Percentiles rank a stretch among this genome's conserved stretches.
phyloP scores from a whole-genome alignment of 1,140 invertebrate genomes.

The Apocrypta bakeri region DNA sequence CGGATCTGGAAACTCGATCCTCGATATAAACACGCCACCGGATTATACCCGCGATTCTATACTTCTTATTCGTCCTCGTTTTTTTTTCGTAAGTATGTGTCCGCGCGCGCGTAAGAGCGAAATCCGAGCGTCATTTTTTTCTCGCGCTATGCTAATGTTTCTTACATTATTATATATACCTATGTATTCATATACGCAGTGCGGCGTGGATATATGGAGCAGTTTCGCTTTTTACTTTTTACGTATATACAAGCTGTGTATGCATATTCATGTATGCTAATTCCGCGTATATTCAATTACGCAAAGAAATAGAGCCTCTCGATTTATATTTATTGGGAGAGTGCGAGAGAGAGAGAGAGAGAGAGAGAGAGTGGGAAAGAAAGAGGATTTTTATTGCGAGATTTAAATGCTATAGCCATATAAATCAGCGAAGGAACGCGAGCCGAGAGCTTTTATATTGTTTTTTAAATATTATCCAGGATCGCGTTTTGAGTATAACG shows the following conservation, averaged over 20 bases:
- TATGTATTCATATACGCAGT: background rate
- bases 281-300: background rate
- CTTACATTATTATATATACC: too few species aligned
- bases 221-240: background rate
- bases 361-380: too few species aligned
- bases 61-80: background rate
- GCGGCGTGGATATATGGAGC: background rate
- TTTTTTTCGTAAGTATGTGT: too few species aligned
- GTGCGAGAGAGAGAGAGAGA: too few species aligned
- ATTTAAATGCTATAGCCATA: background rate
- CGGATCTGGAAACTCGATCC: slow-evolving; percentile 28
- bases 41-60: background rate
- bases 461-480: slow-evolving; percentile 42
- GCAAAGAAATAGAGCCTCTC: background rate
- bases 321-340: background rate
- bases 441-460: background rate
- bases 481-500: background rate
- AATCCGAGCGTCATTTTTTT: background rate
- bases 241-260: background rate
- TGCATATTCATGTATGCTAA: background rate
- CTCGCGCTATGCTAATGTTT: background rate
- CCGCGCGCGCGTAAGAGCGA: background rate
- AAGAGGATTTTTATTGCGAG: background rate
- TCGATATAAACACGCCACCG: background rate
- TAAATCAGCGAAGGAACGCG: background rate